phyloP scores from a whole-genome alignment of 2,888 invertebrate genomes.

The Capitulum mitella region DNA sequence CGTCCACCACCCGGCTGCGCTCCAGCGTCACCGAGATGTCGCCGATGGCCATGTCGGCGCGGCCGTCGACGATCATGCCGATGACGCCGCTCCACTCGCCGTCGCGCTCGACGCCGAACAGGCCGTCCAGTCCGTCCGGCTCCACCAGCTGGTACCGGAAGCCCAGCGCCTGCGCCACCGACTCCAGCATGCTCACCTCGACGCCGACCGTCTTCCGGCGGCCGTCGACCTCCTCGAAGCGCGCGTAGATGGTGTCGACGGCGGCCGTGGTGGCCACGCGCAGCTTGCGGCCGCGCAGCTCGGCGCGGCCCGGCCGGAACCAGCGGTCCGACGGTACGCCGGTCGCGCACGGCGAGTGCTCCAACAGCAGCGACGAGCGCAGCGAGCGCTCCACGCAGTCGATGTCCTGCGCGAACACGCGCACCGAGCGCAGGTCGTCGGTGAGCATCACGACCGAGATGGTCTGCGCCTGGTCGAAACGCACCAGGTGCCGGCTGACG shows the following conservation, averaged over 20 bases:
- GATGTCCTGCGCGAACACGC: not conserved
- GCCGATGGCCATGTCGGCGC: slow-evolving; percentile 4
- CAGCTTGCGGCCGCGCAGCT: not conserved
- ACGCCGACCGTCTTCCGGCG: not conserved
- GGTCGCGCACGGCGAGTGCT: not conserved
- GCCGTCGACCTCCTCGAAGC: not conserved
- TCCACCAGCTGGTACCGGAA: not conserved
- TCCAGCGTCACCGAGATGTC: slow-evolving; percentile 1
- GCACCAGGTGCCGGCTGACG: not conserved
- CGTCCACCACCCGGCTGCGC: not conserved
- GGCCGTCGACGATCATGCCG: not conserved
- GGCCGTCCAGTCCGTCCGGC: not conserved
- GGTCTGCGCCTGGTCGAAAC: not conserved
- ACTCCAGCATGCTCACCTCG: not conserved
- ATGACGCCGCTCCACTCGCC: not conserved
- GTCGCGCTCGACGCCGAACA: not conserved
- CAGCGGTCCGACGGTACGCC: not conserved
- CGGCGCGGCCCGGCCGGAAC: not conserved
- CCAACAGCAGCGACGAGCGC: not conserved
- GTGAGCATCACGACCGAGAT: not conserved
- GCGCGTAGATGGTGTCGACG: not conserved
- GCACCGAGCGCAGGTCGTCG: not conserved
- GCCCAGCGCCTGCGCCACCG: not conserved
- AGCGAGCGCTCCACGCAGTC: not conserved
- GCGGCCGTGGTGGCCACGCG: slow-evolving; percentile 1